Evolutionary conservation across 2,888 invertebrate genomes (phyloP).

Genomic region (Synanthedon myopaeformis): DNA sequence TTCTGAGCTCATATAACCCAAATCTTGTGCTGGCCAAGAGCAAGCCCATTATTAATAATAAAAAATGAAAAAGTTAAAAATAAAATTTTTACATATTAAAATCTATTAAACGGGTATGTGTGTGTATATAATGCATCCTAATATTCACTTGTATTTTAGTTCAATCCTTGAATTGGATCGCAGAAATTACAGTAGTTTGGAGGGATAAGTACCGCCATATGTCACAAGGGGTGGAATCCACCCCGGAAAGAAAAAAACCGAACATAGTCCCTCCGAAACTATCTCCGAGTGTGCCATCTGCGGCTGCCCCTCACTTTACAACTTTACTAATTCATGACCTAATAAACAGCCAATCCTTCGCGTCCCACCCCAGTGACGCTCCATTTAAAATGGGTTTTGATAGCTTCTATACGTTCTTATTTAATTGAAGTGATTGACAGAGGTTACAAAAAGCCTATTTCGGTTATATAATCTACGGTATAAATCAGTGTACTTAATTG

Average conservation of each 20-base stretch:
- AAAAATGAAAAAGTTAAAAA: no score
- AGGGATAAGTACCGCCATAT: conserved; percentile 54
- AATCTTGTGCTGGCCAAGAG: no score
- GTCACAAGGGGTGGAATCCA: conserved; percentile 27
- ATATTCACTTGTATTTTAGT: conserved; percentile 27
- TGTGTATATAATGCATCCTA: no score
- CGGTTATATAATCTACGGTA: no score
- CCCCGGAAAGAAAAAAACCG: conserved; percentile 21
- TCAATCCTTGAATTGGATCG: conserved; percentile 44
- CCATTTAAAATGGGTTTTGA: neutral
- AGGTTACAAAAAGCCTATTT: no score
- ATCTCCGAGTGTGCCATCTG: conserved; percentile 22
- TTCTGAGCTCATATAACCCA: no score
- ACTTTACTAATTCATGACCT: conserved; percentile 37
- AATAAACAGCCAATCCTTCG: conserved; percentile 23
- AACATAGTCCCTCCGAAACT: conserved; percentile 19
- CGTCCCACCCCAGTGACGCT: conserved; percentile 9
- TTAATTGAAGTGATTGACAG: no score
- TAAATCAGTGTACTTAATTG: no score
- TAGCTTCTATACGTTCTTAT: no score
- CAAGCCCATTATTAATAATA: no score
- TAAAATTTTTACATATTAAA: no score
- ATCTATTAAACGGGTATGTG: conserved; percentile 5
- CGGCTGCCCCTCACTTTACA: conserved; percentile 18
- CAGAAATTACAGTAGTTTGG: conserved; percentile 49